Evolutionary conservation across 2,113 vertebrate species (phyloP), one percentile per base, ranked within the genome.

Genomic region (Nyctibius bracteatus): DNA sequence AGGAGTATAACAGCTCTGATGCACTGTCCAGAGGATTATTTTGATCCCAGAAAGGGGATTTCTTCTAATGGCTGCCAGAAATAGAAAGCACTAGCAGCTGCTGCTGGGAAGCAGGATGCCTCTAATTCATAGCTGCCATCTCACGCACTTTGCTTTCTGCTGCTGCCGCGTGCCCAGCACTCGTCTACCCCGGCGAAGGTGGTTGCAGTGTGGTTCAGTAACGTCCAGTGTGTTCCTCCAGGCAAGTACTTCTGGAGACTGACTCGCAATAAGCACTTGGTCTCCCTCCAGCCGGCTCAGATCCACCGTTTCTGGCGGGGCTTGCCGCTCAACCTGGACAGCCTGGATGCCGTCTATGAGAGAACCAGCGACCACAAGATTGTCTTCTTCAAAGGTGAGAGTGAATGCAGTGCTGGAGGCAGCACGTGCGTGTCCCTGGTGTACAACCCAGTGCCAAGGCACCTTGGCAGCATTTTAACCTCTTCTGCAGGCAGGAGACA

Each of bases 231-330:
- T 94, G 62, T 97, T 52, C 89, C 72, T 46, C 41, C 88, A 99
- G 99, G 99, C 73, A 99, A 98, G 92, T 99, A 99, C 94, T 99
- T 99, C 97, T 99, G 99, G 99, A 97, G 99, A 65, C 98, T 99
- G 93, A 99, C 99, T 13, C 97, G 99, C 79, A 99, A 99, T 96
- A 98, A 98, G 96, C 99, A 99, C 96, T 98, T 99, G 98, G 99
- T 99, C 94, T 99, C 99, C 5, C 98, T 99, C 78, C 98, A 98
- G 95, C 99, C 99, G 0, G 99, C 99, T 35, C 98, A 99, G 98
- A 98, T 99, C 96, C 99, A 99, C 49, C 99, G 99, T 15, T 99
- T 99, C 98, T 99, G 99, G 99, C 98, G 98, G 65, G 99, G 99
- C 21, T 98, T 99, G 43, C 99, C 99, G 0, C 94, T 97, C 70